Conservation (phyloP, 2,113 vertebrate genomes). For the Penelope pileata region DNA sequence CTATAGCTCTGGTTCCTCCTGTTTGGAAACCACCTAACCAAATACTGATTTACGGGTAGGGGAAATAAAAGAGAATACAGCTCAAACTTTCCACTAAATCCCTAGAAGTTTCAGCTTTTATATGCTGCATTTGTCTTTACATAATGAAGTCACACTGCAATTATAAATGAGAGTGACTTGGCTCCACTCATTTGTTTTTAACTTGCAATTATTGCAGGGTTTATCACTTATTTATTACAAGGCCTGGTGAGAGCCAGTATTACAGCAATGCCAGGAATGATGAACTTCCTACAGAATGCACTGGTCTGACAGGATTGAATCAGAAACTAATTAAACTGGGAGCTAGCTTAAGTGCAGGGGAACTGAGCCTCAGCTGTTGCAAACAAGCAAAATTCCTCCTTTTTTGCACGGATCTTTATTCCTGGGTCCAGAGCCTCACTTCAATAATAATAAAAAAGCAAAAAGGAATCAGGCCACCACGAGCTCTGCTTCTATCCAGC, state of each 20-base stretch:
- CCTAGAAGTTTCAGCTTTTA: slow-evolving; percentile 38
- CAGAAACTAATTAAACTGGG: slow-evolving; percentile 59
- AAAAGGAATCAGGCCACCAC: not conserved
- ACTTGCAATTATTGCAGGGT: slow-evolving; percentile 56
- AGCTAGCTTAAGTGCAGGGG: slow-evolving; percentile 34
- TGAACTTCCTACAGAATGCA: slow-evolving; percentile 61
- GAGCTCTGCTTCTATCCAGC: not conserved
- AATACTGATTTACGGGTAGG: not conserved
- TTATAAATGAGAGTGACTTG: slow-evolving; percentile 65
- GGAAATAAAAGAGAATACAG: not conserved
- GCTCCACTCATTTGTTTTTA: slow-evolving; percentile 34
- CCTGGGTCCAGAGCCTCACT: not conserved
- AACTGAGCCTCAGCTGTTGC: slow-evolving; percentile 27
- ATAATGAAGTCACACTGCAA: slow-evolving; percentile 64
- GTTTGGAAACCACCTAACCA: not conserved
- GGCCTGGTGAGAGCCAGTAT: slow-evolving; percentile 31
- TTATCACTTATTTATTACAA: slow-evolving; percentile 57
- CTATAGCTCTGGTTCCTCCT: not conserved
- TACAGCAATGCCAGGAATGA: slow-evolving; percentile 44
- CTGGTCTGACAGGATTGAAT: slow-evolving; percentile 39
- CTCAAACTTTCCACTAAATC: slow-evolving; percentile 44
- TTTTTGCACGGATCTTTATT: not conserved
- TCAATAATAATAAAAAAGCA: not conserved
- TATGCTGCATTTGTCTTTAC: slow-evolving; percentile 5
- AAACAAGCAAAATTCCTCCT: not conserved